Evolutionary conservation across 2,113 vertebrate genomes (phyloP), one percentile per base, ranked within the genome.

Genomic region (Strix uralensis): DNA sequence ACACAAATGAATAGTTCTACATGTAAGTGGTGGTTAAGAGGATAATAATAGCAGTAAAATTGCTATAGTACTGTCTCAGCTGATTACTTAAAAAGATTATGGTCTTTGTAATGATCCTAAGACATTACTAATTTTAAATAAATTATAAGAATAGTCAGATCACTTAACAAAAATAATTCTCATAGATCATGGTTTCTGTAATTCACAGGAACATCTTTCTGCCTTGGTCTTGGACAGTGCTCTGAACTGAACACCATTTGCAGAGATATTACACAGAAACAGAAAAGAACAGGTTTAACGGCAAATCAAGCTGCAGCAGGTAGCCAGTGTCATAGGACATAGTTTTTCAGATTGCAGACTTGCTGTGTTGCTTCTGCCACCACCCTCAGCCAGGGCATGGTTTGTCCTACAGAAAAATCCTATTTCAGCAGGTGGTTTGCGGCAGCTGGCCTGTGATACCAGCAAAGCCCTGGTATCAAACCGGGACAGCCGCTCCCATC

Each of bases 1-100:
- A 62, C 36, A 88, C 11, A 84, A 81, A 71, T 40, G 3, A 91
- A 29, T 89, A 72, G 96, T 88, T 98, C 55, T 91, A 66, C 22
- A 54, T 89, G 32, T 90, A 97, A 95, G 67, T 96, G 92, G 72
- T 95, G 89, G 86, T 86, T 93, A 83, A 92, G 51, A 94, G 71
- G 69, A 88, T 89, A 96, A 87, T 90, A 97, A 97, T 44, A 69
- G 80, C 55, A 92, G 75, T 57, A 73, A 96, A 97, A 97, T 95
- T 91, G 38, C 81, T 92, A n/a, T 29, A 95, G 87, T 65, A 55
- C 74, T 88, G 51, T 63, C 86, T 93, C 93, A 95, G 73, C 1
- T 26, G 93, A 83, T 95, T 97, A 86, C 82, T 97, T 96, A 57
- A 94, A 95, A 95, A 96, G 8, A 87, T 92, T 70, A 49, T 65